phyloP scores from a whole-genome alignment of 2,888 invertebrate genomes.

The Hypomecis punctinalis region DNA sequence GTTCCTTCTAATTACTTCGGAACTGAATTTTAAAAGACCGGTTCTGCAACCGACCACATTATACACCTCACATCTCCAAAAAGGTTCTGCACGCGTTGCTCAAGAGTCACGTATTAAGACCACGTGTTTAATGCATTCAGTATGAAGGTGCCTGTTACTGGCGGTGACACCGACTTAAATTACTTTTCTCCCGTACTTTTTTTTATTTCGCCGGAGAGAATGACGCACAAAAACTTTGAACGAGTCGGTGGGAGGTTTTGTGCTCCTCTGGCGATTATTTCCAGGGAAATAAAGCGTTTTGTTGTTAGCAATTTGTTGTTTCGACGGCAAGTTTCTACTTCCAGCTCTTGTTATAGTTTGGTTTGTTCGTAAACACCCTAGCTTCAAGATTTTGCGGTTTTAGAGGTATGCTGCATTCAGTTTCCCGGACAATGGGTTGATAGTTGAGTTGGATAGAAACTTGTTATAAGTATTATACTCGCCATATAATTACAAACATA shows the following conservation, averaged over 20 bases:
- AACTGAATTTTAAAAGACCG: too few relatives aligned
- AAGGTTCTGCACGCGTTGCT: slow-evolving; percentile 32
- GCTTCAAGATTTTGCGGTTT: background rate
- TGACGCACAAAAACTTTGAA: slow-evolving; percentile 24
- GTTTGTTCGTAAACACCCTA: background rate
- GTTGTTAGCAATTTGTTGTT: slow-evolving; percentile 5
- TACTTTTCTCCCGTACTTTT: slow-evolving; percentile 51
- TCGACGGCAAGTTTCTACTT: slow-evolving; percentile 1
- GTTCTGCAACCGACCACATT: background rate
- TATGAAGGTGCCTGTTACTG: slow-evolving; percentile 51
- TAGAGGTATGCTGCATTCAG: background rate
- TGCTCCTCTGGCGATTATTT: slow-evolving; percentile 11
- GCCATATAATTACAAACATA: too few relatives aligned
- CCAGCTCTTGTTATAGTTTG: background rate
- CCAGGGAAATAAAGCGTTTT: slow-evolving; percentile 10
- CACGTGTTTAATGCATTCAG: slow-evolving; percentile 58
- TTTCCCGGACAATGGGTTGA: background rate
- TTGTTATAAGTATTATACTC: background rate
- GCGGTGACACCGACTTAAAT: slow-evolving; percentile 56
- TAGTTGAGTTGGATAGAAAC: background rate
- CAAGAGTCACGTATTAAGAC: slow-evolving; percentile 47
- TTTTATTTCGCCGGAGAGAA: slow-evolving; percentile 46
- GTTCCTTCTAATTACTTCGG: too few relatives aligned
- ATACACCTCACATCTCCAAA: background rate
- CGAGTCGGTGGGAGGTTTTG: slow-evolving; percentile 9